Conservation (phyloP, 30 jellyfish, hydroid and myxozoan species). For the Turritopsis dohrnii region DNA sequence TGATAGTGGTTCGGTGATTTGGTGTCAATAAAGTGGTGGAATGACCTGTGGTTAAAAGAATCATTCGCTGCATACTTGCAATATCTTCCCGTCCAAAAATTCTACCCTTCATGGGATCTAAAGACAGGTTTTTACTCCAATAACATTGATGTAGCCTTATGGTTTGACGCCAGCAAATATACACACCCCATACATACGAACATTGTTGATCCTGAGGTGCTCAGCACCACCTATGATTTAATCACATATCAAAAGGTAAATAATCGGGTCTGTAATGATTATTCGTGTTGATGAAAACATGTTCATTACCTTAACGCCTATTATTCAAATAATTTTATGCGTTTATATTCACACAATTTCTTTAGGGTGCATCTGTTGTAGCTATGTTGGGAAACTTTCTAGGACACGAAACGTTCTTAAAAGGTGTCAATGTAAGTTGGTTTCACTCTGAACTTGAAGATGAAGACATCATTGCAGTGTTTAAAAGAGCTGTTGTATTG, state of each 20-base stretch:
- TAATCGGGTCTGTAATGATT: not conserved
- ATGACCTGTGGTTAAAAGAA: conserved; percentile 35
- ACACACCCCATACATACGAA: conserved; percentile 23
- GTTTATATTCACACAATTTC: not conserved
- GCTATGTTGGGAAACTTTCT: conserved; percentile 18
- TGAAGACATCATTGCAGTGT: not conserved
- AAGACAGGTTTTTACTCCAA: conserved; percentile 1
- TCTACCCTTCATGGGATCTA: conserved; percentile 32
- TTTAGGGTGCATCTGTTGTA: conserved; percentile 29
- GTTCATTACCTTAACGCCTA: not conserved
- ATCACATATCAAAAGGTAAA: conserved; percentile 21
- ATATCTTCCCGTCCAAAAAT: conserved; percentile 17
- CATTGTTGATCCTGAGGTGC: conserved; percentile 3
- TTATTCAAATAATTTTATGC: not conserved
- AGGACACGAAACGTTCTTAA: conserved; percentile 21
- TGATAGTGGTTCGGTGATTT: conserved; percentile 41
- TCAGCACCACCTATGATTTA: conserved; percentile 22
- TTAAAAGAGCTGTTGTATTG: not conserved
- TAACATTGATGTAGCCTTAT: not conserved
- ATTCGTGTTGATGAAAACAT: not conserved
- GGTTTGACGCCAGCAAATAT: conserved; percentile 25
- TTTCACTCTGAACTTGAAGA: not conserved
- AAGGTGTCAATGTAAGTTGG: conserved; percentile 28
- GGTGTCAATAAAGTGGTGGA: conserved; percentile 37
- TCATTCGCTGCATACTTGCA: conserved; percentile 33